Evolutionary conservation across 2,797 vertebrate species (phyloP).

Genomic region (Coracias cyanogaster): DNA sequence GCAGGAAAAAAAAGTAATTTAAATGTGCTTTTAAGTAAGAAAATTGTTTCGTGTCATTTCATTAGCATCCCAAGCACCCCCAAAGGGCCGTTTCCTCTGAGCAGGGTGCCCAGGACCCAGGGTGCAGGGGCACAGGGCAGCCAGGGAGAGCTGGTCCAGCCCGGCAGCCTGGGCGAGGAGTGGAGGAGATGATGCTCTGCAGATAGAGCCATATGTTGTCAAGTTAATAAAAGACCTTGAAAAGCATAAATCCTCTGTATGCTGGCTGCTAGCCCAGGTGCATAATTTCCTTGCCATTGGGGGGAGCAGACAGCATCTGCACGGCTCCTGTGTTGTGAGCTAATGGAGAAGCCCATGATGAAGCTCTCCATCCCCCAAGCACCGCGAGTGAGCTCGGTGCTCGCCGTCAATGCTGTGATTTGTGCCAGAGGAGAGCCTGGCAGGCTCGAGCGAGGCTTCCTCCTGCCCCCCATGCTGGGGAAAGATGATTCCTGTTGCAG

Average conservation of each 20-base stretch:
- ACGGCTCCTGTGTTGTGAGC: not conserved
- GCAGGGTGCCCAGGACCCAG: no score
- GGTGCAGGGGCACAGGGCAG: not conserved
- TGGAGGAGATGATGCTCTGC: not conserved
- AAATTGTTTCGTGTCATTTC: fast-evolving
- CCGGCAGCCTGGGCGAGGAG: not conserved
- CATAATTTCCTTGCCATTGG: constrained; percentile 11
- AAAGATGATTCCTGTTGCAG: not conserved
- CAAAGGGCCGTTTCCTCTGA: not conserved
- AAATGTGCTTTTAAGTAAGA: not conserved
- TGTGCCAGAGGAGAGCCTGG: not conserved
- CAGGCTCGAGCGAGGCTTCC: not conserved
- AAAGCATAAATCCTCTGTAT: constrained; percentile 54
- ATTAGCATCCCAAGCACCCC: not conserved
- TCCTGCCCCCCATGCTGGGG: fast-evolving
- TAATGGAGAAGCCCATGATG: constrained; percentile 4
- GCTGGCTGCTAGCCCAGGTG: constrained; percentile 63
- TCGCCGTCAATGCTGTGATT: fast-evolving
- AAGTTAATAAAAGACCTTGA: constrained; percentile 68
- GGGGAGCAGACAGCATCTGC: constrained; percentile 47
- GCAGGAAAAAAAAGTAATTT: not conserved
- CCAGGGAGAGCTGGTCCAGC: not conserved
- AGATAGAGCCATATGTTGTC: constrained; percentile 65
- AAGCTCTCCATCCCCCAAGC: not conserved
- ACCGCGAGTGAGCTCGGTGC: fast-evolving